phyloP scores from a whole-genome alignment of 2,797 vertebrate genomes.

The Apogon talboti region DNA sequence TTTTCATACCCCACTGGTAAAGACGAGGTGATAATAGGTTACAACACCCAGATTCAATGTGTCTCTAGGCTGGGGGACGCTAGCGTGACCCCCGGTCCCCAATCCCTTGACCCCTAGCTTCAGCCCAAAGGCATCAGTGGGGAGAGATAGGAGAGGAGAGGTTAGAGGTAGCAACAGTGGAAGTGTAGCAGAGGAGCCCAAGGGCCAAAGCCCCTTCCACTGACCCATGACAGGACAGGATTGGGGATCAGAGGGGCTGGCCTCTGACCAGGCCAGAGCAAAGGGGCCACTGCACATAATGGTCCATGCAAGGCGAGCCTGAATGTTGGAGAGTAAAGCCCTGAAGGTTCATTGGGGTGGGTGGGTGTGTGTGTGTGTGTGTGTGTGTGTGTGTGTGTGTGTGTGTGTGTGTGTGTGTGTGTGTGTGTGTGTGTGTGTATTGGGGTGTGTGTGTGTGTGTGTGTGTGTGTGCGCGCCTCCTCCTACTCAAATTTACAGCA shows the following conservation, averaged over 20 bases:
- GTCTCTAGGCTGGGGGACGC: constrained; percentile 89
- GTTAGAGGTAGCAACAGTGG: constrained; percentile 76
- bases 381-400: constrained; percentile 26
- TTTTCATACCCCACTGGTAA: constrained; percentile 83
- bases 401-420: constrained; percentile 42
- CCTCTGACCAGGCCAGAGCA: constrained; percentile 85
- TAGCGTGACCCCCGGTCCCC: constrained; percentile 87
- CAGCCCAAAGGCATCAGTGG: constrained; percentile 84
- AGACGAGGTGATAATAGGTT: constrained; percentile 90
- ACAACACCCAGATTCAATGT: constrained; percentile 91
- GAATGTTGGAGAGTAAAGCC: constrained; percentile 62
- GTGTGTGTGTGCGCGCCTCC: constrained; percentile 21
- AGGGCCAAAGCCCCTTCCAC: constrained; percentile 86
- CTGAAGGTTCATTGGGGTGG: constrained; percentile 44
- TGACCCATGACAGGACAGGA: constrained; percentile 93
- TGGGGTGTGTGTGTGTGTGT: constrained; percentile 19
- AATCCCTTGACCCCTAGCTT: constrained; percentile 89
- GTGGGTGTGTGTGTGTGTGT: constrained; percentile 27
- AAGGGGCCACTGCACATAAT: constrained; percentile 83
- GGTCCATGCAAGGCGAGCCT: constrained; percentile 62
- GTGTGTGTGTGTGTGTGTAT: constrained; percentile 19
- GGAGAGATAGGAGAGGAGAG: constrained; percentile 75
- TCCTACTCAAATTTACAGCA: constrained; percentile 80
- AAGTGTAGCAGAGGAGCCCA: constrained; percentile 83
- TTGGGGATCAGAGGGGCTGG: constrained; percentile 89